Conservation (phyloP, 2,888 invertebrate species). For the Agrypnus murinus region DNA sequence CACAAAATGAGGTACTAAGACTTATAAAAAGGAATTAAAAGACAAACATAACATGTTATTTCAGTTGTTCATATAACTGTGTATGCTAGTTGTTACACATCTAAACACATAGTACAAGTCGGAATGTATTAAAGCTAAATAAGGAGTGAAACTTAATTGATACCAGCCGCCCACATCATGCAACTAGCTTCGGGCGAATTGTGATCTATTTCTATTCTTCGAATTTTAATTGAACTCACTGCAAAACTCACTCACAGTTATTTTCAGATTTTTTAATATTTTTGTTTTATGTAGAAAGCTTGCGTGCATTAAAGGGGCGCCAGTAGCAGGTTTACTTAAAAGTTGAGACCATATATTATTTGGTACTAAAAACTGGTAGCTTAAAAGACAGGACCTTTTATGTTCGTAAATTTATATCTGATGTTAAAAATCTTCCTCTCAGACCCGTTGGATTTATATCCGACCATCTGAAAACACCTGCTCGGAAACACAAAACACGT, state of each 20-base stretch:
- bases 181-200: slow-evolving; percentile 54
- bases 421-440: background rate
- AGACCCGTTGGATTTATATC: slow-evolving; percentile 4
- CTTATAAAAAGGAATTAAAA: too few species aligned
- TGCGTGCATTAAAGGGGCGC: slow-evolving; percentile 17
- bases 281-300: slow-evolving; percentile 1
- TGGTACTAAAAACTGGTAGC: slow-evolving; percentile 23
- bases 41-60: slow-evolving; percentile 44
- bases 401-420: slow-evolving; percentile 20
- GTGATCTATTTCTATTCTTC: slow-evolving; percentile 58
- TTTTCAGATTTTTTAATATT: background rate
- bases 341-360: background rate
- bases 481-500: slow-evolving; percentile 16
- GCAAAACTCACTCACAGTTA: slow-evolving; percentile 20
- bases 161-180: slow-evolving; percentile 60
- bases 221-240: slow-evolving; percentile 53
- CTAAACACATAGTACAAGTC: slow-evolving; percentile 43
- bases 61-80: slow-evolving; percentile 39
- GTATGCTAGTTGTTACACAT: slow-evolving; percentile 49
- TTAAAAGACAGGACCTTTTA: slow-evolving; percentile 17
- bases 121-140: slow-evolving; percentile 57
- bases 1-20: slow-evolving; percentile 32
- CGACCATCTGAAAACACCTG: slow-evolving; percentile 6
- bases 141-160: slow-evolving; percentile 62
- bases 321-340: slow-evolving; percentile 11